Conservation (phyloP, 2,797 vertebrate species). For the Macroramphosus scolopax region DNA sequence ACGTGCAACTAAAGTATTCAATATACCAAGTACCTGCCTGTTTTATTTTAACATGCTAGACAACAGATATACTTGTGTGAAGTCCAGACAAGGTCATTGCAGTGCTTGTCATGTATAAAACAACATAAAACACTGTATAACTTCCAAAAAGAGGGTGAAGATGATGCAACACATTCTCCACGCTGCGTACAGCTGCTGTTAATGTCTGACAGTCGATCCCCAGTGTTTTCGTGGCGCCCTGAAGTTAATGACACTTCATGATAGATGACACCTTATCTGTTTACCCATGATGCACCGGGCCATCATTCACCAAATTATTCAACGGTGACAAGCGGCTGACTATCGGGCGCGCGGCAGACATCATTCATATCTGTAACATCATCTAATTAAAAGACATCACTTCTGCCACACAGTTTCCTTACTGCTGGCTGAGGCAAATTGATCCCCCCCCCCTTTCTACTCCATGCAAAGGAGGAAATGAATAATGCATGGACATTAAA, state of each 20-base stretch:
- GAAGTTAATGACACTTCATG: conserved; percentile 53
- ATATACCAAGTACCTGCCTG: too few species aligned
- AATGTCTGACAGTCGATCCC: conserved; percentile 10
- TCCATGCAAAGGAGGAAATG: conserved; percentile 58
- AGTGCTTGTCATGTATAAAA: too few species aligned
- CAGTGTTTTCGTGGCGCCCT: conserved; percentile 16
- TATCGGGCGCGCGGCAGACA: conserved; percentile 56
- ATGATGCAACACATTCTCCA: not conserved
- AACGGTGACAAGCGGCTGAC: conserved; percentile 43
- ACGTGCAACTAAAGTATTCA: too few species aligned
- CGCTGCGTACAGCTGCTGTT: conserved; percentile 1
- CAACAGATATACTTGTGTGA: too few species aligned
- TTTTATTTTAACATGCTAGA: too few species aligned
- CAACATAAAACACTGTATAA: too few species aligned
- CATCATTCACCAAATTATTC: conserved; percentile 56
- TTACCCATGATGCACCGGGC: conserved; percentile 59
- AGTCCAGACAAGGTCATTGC: conserved; percentile 11
- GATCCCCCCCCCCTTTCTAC: conserved; percentile 49
- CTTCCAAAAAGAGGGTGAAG: too few species aligned
- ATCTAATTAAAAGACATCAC: conserved; percentile 76
- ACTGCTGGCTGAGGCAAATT: conserved; percentile 65
- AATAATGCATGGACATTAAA: conserved; percentile 74
- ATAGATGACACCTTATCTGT: conserved; percentile 64
- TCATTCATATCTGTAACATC: conserved; percentile 71
- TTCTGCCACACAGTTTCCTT: conserved; percentile 63